These are phyloP conservation scores for Nothocercus julius DNA, from an alignment of 2,113 vertebrate genomes.

Conservation along the genomic window DNA sequence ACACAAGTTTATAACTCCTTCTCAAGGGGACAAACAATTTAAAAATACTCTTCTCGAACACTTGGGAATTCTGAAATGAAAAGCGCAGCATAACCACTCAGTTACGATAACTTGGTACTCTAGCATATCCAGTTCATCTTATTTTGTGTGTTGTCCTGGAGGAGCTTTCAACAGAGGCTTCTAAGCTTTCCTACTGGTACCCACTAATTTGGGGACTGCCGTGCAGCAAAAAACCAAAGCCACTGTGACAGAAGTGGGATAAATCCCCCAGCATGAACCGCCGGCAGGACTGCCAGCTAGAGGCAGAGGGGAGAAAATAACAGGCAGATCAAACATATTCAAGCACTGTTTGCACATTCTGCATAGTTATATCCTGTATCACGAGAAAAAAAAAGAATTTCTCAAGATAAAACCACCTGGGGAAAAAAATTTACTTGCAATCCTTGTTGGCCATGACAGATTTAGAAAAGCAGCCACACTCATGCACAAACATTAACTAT, in stretches of 20 bases:
- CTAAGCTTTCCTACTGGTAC: not conserved
- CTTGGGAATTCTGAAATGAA: not conserved
- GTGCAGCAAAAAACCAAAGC: not conserved
- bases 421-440: not conserved
- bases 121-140: not conserved
- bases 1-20: not conserved
- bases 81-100: not conserved
- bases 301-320: not conserved
- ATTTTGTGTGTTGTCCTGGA: not conserved
- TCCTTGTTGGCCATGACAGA: not conserved
- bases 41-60: not conserved
- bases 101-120: no score
- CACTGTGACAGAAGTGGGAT: accelerated
- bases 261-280: not conserved
- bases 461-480: not conserved
- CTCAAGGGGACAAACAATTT: not conserved
- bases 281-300: not conserved
- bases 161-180: not conserved
- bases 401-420: not conserved
- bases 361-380: accelerated
- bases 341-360: accelerated
- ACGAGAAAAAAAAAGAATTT: not conserved
- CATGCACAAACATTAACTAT: not conserved
- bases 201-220: accelerated
- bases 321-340: not conserved